phyloP scores from a whole-genome alignment of 2,888 invertebrate species.

The Drosophila sordidula region DNA sequence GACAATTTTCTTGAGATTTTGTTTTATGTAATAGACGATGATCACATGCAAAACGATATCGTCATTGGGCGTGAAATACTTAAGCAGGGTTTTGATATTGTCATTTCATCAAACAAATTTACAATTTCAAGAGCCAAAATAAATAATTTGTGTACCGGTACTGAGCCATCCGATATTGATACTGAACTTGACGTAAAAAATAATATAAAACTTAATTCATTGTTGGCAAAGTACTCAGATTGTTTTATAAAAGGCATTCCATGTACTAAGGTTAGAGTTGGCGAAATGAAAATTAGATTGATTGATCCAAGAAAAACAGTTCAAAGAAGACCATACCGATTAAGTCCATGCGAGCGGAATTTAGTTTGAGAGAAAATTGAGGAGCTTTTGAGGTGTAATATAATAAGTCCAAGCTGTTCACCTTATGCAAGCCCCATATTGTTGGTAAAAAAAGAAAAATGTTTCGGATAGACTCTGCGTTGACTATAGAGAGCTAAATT shows the following conservation, averaged over 20 bases:
- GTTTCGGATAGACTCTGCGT: neutral
- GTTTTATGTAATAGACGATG: too few relatives aligned
- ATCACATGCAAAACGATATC: too few relatives aligned
- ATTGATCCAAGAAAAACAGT: constrained; percentile 1
- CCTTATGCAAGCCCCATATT: constrained; percentile 10
- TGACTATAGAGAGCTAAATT: constrained; percentile 3
- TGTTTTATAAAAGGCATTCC: neutral
- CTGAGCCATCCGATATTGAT: too few relatives aligned
- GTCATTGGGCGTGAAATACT: too few relatives aligned
- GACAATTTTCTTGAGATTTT: too few relatives aligned
- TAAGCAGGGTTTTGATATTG: too few relatives aligned
- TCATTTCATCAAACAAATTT: too few relatives aligned
- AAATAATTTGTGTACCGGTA: too few relatives aligned
- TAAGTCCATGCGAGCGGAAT: neutral
- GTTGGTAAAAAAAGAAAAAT: constrained; percentile 4
- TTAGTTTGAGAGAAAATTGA: neutral
- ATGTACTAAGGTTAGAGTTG: neutral
- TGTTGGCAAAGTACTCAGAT: neutral
- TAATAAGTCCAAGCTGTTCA: neutral
- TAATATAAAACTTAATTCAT: neutral
- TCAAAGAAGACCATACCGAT: neutral
- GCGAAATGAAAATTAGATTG: constrained; percentile 7
- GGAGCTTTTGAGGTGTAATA: neutral
- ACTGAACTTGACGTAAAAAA: too few relatives aligned
- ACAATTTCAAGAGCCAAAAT: too few relatives aligned